Percentiles rank a stretch among this genome's conserved stretches.
phyloP scores from a whole-genome alignment of 1,140 invertebrate genomes.

The Archegozetes longisetosus region DNA sequence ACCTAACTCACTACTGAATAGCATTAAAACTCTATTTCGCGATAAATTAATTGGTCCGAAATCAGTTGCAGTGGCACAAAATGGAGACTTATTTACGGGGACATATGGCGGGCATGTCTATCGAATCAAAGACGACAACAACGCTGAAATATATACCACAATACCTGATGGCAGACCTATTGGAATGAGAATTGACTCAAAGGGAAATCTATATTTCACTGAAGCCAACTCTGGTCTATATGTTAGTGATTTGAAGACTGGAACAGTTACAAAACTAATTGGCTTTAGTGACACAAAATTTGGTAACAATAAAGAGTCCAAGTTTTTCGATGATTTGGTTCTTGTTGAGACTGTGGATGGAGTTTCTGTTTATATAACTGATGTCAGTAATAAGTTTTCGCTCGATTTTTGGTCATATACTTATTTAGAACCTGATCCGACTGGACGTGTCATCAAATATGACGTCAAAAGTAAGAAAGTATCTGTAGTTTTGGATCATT shows the following conservation, averaged over 20 bases:
- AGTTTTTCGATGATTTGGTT: conserved; percentile 14
- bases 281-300: background rate
- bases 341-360: background rate
- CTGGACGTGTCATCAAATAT: conserved; percentile 13
- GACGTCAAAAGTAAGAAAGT: background rate
- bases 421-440: conserved; percentile 5
- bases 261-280: background rate
- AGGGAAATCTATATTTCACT: conserved; percentile 45
- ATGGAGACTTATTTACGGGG: background rate
- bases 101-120: background rate
- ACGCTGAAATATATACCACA: background rate
- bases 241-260: conserved; percentile 1
- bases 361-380: conserved; percentile 11
- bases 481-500: background rate
- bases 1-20: background rate
- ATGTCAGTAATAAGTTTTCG: conserved; percentile 14
- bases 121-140: background rate
- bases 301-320: background rate
- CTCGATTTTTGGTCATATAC: conserved; percentile 1
- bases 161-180: conserved; percentile 50
- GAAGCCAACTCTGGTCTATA: conserved; percentile 56
- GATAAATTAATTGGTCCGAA: background rate
- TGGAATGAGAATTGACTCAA: conserved; percentile 52
- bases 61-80: background rate
- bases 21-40: background rate